Evolutionary conservation across 2,888 invertebrate genomes (phyloP).

Genomic region (Eupithecia pulchellata): DNA sequence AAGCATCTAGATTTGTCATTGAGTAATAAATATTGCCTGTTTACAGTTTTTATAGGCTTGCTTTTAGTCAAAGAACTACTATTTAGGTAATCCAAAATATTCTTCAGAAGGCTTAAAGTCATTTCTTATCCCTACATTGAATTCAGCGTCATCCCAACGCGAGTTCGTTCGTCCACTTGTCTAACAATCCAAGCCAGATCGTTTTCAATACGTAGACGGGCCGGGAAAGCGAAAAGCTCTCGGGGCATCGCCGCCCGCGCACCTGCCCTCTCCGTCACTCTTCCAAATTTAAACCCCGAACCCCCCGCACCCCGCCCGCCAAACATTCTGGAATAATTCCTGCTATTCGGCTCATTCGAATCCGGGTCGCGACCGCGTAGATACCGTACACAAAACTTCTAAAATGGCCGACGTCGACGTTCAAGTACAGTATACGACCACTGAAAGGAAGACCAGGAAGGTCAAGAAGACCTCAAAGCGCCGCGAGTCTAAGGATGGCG

Average conservation of each 20-base stretch:
- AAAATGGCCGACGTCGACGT: conserved; percentile 96
- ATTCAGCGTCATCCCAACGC: neutral
- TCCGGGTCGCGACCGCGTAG: conserved; percentile 84
- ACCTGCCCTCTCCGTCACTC: conserved; percentile 85
- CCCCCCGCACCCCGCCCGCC: conserved; percentile 79
- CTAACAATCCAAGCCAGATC: conserved; percentile 46
- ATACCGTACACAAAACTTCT: conserved; percentile 68
- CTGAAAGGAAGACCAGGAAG: conserved; percentile 96
- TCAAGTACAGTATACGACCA: conserved; percentile 93
- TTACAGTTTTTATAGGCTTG: too few relatives aligned
- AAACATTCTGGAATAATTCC: conserved; percentile 86
- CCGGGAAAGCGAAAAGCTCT: conserved; percentile 63
- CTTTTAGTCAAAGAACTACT: too few relatives aligned
- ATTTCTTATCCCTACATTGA: neutral
- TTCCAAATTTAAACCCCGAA: conserved; percentile 85
- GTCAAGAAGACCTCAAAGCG: conserved; percentile 93
- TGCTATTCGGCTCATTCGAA: conserved; percentile 82
- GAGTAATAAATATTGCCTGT: too few relatives aligned
- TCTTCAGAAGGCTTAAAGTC: neutral
- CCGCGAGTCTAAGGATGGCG: conserved; percentile 90
- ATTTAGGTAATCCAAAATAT: too few relatives aligned
- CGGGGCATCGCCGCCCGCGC: conserved; percentile 81
- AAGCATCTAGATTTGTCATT: too few relatives aligned
- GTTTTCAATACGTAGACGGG: conserved; percentile 55
- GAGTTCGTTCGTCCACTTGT: conserved; percentile 8